Base-by-base conservation (phyloP, 2,113 vertebrate species). In the Hippocampus abdominalis region DNA sequence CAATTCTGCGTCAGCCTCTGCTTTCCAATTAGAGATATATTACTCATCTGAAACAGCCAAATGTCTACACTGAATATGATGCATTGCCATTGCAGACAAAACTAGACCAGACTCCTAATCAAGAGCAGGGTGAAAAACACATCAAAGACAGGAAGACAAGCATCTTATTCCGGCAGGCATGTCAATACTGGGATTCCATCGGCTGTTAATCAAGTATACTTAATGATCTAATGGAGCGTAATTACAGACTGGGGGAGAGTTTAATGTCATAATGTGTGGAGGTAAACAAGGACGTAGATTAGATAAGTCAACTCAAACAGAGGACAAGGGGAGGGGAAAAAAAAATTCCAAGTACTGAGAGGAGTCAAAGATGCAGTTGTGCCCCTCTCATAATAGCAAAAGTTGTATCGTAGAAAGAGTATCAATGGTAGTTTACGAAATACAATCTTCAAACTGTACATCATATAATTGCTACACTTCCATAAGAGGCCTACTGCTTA, bases 171-270 rank as follows among this genome's bases (percentile, higher is more conserved):
- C 20, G 42, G 29, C 49, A 65, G 48, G 11, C 29, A 15, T 20
- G 61, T 74, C 61, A 59, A 53, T 64, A 71, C 66, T 67, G 81
- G 53, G 36, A n/a, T 71, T 74, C 66, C 70, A 51, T 66, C 66
- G 65, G 32, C 40, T 67, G 62, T 63, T 82, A 68, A 81, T 82
- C 79, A 83, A 81, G 75, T 44, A 67, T 32, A 51, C 40, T 84
- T 80, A 81, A 83, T 76, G 62, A 81, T 77, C 32, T 81, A 79
- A 85, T 80, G 79, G 66, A 21, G 61, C 70, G 60, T 78, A 73
- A 85, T 87, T 82, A 75, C 56, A 54, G 57, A 77, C 21, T 59
- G 49, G 62, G 21, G 54, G 23, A 16, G 6, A 25, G 21, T 61
- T 69, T 32, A 57, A 56, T 25, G 23, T 57, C 1, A 71, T 46